Base-by-base conservation (phyloP, 2,888 invertebrate genomes). In the Lymantria dispar region DNA sequence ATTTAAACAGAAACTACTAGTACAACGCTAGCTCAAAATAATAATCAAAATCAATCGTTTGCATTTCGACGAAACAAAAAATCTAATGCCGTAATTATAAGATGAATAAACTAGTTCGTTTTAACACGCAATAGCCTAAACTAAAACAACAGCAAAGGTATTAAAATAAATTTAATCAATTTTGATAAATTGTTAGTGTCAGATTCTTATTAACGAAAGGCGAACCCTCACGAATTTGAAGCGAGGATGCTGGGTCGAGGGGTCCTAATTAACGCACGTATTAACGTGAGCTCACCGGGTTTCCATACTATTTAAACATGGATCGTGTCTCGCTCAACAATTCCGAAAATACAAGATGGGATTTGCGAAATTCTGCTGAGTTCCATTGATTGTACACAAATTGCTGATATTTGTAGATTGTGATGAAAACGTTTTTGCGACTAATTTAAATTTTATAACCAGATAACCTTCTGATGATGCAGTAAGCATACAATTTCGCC, bases 211-310 rank as follows among this genome's bases (percentile, higher is more conserved):
- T 64, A 67, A 66, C 56, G 44, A 54, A 48, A 63, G 56, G 49
- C 60, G 54, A 64, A 59, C 61, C 61, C 50, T 61, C 60, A 62
- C 56, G 55, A 56, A 60, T 56, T 54, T 51, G 54, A 60, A 43
- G 45, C 48, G 44, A 54, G 56, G 57, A 39, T 39, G 48, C 30
- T 39, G 54, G 56, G 61, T 50, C 53, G 50, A 60, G 60, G 59
- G 58, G 64, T 59, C 51, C 60, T 70, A 71, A 72, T 74, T 74
- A 76, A 68, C 69, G 65, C 66, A 53, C 63, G 67, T 67, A 72
- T 76, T 73, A 74, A 72, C 68, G 64, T 62, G 61, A 54, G 62
- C 52, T 58, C 63, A 52, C 58, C 44, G 57, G 60, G 52, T 22
- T 50, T 52, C 57, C 54, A 58, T 65, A 63, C 64, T 68, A 70